phyloP scores from a whole-genome alignment of 2,113 vertebrate genomes.

The Chlorodrepanis virens region DNA sequence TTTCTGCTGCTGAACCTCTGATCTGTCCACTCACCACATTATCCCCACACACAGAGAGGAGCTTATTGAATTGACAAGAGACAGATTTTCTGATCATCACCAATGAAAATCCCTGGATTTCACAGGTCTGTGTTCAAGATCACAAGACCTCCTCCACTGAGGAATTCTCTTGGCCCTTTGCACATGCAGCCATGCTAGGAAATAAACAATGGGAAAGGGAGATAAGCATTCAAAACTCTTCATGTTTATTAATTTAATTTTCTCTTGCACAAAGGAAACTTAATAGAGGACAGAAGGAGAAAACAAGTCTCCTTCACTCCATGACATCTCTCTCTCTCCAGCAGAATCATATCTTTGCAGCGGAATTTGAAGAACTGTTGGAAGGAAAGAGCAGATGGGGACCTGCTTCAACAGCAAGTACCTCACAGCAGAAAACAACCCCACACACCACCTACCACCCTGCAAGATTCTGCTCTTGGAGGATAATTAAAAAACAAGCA shows the following conservation, averaged over 20 bases:
- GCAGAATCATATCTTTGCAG: neutral
- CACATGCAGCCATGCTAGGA: neutral
- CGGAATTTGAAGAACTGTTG: neutral
- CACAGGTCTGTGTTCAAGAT: neutral
- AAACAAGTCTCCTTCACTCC: neutral
- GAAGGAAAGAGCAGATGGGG: neutral
- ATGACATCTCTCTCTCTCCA: neutral
- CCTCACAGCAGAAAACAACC: neutral
- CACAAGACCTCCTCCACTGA: neutral
- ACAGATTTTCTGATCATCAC: neutral
- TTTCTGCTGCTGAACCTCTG: neutral
- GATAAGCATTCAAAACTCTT: neutral
- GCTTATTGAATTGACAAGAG: neutral
- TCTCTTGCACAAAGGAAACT: neutral
- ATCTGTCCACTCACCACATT: neutral
- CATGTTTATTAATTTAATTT: neutral
- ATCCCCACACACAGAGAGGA: neutral
- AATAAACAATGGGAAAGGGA: neutral
- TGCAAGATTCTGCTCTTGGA: neutral
- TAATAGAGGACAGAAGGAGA: neutral
- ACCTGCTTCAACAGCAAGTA: neutral
- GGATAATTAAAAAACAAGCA: neutral
- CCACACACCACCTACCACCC: neutral
- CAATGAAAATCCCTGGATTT: neutral
- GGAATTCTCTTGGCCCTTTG: neutral